These are phyloP conservation scores for Caerostris darwini DNA, from an alignment of 1,140 invertebrate genomes.

Conservation along the genomic window DNA sequence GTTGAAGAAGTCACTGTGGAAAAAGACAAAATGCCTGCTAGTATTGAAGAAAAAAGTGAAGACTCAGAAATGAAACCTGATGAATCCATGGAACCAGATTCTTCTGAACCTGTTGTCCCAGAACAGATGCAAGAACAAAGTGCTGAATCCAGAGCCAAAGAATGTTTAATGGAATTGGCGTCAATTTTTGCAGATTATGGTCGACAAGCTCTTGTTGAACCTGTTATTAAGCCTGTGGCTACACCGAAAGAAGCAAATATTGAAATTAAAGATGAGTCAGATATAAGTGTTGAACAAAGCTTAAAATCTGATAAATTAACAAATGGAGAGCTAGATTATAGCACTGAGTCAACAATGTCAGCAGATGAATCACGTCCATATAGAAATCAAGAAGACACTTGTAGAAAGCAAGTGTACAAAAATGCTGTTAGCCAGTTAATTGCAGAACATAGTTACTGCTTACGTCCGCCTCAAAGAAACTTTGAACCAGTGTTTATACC, in stretches of 20 bases:
- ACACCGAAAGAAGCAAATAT: too few species aligned
- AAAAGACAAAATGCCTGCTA: neutral
- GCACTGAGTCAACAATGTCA: constrained; percentile 60
- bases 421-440: constrained; percentile 52
- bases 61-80: neutral
- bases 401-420: neutral
- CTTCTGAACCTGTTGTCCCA: neutral
- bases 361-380: constrained; percentile 53
- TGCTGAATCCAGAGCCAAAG: constrained; percentile 71
- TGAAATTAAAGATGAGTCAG: constrained; percentile 35
- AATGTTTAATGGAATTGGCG: constrained; percentile 83
- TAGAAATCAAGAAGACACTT: constrained; percentile 18
- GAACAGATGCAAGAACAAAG: constrained; percentile 44
- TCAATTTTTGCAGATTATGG: constrained; percentile 78
- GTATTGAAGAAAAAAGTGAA: neutral
- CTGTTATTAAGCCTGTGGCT: neutral
- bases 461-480: constrained; percentile 57
- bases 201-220: constrained; percentile 3
- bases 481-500: constrained; percentile 11
- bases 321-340: constrained; percentile 62
- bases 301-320: constrained; percentile 42
- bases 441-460: constrained; percentile 79
- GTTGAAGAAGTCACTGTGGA: neutral
- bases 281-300: constrained; percentile 50
- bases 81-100: neutral